Percentiles rank a stretch among this genome's conserved stretches.
Evolutionary conservation across 2,113 vertebrate species (phyloP).

Genomic region (Blennius ocellaris): DNA sequence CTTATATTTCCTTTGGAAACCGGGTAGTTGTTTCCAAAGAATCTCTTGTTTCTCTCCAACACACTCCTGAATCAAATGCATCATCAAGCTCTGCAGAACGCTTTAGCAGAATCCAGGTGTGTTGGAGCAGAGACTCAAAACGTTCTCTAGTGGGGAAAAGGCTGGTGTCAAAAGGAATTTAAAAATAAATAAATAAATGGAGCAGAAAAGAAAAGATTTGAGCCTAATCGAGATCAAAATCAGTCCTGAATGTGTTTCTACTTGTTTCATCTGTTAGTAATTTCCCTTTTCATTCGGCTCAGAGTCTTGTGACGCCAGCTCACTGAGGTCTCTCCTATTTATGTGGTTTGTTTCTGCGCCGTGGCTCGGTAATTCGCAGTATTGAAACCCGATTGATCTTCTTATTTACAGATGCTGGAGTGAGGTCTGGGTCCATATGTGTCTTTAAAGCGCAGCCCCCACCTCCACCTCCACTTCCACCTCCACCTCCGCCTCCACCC

Average conservation of each 20-base stretch:
- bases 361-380: conserved; percentile 46
- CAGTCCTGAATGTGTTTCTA: background rate
- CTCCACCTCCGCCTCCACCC: no score
- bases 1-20: no score
- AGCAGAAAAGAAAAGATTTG: background rate
- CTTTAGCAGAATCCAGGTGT: no score
- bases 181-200: background rate
- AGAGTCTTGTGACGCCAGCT: conserved; percentile 42
- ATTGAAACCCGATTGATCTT: conserved; percentile 41
- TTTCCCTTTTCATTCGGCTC: conserved; percentile 53
- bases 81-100: no score
- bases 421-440: background rate
- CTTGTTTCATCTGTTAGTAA: conserved; percentile 69
- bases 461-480: background rate
- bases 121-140: background rate
- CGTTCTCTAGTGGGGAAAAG: background rate
- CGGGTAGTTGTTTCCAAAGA: no score
- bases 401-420: conserved; percentile 7
- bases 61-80: no score
- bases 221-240: background rate
- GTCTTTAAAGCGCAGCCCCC: background rate
- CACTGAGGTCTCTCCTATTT: conserved; percentile 42
- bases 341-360: conserved; percentile 65
- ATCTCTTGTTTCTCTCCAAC: no score
- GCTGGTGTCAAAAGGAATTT: background rate